A percentile compares a stretch with the other conserved stretches of the same genome.
Conservation (phyloP, 2,888 invertebrate species). For the Calameuta idolon region DNA sequence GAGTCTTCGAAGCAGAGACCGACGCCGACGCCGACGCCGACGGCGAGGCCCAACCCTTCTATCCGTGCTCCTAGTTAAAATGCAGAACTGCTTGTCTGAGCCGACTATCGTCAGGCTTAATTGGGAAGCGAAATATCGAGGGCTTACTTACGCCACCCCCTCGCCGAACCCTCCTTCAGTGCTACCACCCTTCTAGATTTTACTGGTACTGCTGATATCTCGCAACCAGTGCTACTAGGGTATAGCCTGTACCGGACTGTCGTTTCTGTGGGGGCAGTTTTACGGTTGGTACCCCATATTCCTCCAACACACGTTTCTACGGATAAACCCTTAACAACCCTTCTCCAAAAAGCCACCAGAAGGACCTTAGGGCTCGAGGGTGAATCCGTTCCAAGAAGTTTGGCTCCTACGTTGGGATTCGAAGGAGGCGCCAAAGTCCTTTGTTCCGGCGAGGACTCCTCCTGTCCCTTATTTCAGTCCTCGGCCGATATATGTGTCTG, state of each 20-base stretch:
- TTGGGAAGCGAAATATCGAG: constrained; percentile 26
- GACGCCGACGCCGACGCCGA: constrained; percentile 1
- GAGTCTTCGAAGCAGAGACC: background rate
- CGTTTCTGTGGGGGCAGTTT: background rate
- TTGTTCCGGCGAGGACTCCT: background rate
- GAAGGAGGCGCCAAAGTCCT: background rate
- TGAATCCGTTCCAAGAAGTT: background rate
- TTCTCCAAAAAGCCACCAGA: background rate
- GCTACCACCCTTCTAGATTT: background rate
- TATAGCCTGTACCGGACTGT: background rate
- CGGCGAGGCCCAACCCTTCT: background rate
- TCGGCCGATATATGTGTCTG: background rate
- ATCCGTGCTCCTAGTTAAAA: constrained; percentile 19
- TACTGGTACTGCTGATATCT: background rate
- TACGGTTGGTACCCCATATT: background rate
- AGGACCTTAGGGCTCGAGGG: background rate
- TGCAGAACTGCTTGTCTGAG: constrained; percentile 25
- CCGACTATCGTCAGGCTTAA: constrained; percentile 23
- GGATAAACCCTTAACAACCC: background rate
- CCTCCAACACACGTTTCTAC: background rate
- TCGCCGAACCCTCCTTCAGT: background rate
- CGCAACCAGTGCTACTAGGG: background rate
- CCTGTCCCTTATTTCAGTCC: background rate
- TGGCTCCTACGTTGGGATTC: background rate
- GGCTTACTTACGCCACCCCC: constrained; percentile 13